Conservation (phyloP, 2,888 invertebrate genomes). For the Crepidodera aurea region DNA sequence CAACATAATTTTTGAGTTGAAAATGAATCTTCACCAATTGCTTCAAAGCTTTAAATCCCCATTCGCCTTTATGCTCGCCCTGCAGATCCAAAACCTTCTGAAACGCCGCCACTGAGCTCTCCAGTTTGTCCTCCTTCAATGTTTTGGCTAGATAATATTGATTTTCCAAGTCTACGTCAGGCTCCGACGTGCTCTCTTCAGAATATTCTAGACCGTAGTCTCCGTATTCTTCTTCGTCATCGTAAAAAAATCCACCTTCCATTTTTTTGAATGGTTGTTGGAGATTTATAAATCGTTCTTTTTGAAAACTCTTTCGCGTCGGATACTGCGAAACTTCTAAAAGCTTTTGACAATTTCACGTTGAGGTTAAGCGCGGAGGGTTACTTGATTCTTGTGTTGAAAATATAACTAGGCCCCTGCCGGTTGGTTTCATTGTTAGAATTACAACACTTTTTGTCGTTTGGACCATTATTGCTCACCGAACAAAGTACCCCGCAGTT, state of each 20-base stretch:
- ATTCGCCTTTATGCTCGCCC: constrained; percentile 96
- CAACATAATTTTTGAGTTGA: constrained; percentile 81
- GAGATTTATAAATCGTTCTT: background rate
- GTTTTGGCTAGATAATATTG: constrained; percentile 99
- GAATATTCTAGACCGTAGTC: constrained; percentile 98
- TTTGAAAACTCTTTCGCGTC: too few species aligned
- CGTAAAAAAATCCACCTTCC: constrained; percentile 41
- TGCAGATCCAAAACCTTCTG: constrained; percentile 96
- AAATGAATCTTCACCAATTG: constrained; percentile 99
- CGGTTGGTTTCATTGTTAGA: too few species aligned
- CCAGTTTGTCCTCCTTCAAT: constrained; percentile 87
- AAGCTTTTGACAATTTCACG: background rate
- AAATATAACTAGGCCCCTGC: too few species aligned
- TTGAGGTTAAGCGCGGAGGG: background rate
- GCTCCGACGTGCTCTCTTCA: constrained; percentile 98
- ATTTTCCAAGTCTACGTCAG: constrained; percentile 98
- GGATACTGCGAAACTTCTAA: background rate
- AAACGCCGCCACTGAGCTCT: constrained; percentile 88
- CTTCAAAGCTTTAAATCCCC: constrained; percentile 99
- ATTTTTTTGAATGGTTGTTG: background rate
- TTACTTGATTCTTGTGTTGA: too few species aligned
- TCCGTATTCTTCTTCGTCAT: constrained; percentile 80
- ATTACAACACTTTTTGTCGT: background rate
- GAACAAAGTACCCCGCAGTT: too few species aligned
- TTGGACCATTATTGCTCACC: background rate